Conservation (phyloP, 2,888 invertebrate genomes). For the Ophion slaviceki region DNA sequence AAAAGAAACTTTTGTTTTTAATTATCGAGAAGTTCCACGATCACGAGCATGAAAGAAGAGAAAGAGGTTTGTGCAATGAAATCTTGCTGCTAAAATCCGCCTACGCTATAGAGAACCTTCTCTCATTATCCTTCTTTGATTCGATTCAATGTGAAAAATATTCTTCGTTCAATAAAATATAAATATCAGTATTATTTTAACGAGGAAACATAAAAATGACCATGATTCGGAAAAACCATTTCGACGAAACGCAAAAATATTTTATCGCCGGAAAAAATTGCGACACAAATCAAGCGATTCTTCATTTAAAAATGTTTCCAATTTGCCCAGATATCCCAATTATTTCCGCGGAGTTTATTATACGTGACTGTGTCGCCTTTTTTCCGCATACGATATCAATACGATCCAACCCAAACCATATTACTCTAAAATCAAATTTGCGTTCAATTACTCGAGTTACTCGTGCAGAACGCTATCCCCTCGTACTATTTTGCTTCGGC, state of each 20-base stretch:
- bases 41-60: background rate
- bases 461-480: conserved; percentile 46
- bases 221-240: background rate
- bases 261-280: background rate
- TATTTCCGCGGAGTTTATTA: background rate
- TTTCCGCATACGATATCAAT: conserved; percentile 5
- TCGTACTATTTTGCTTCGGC: background rate
- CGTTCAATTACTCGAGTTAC: conserved; percentile 61
- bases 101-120: no score
- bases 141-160: no score
- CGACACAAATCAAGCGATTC: background rate
- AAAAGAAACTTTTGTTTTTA: background rate
- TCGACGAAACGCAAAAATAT: background rate
- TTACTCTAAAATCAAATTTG: conserved; percentile 53
- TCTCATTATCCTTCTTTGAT: no score
- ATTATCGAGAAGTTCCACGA: background rate
- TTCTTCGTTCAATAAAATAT: no score
- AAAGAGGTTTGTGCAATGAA: background rate
- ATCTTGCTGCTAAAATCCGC: background rate
- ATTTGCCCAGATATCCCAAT: background rate
- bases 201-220: background rate
- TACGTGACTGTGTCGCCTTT: conserved; percentile 1
- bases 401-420: conserved; percentile 9
- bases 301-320: background rate
- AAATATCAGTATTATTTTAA: background rate